phyloP scores from a whole-genome alignment of 2,797 vertebrate genomes.

The Oceanodroma leucorhoa region DNA sequence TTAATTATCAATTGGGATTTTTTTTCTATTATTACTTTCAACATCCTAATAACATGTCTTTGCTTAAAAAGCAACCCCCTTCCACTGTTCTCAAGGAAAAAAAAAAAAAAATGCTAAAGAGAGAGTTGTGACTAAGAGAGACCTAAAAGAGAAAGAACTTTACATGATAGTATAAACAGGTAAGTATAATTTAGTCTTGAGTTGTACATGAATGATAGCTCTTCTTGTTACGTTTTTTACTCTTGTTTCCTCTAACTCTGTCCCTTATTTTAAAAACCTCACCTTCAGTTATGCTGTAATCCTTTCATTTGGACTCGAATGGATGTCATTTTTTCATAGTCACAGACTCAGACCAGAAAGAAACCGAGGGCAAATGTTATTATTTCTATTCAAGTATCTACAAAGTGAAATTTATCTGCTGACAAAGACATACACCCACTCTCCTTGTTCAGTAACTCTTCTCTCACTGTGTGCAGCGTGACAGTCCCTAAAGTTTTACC shows the following conservation, averaged over 20 bases:
- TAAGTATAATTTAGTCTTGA: background rate
- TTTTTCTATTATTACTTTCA: background rate
- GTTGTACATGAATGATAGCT: background rate
- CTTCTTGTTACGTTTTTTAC: background rate
- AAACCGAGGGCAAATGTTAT: background rate
- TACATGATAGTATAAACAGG: background rate
- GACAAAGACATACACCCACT: background rate
- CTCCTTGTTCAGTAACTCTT: background rate
- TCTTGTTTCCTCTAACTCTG: accelerated
- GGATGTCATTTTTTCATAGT: background rate
- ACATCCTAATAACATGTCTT: accelerated
- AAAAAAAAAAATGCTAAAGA: background rate
- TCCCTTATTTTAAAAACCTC: background rate
- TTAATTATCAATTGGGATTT: background rate
- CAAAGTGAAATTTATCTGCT: background rate
- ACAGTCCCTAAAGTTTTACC: conserved; percentile 20
- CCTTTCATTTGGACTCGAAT: background rate
- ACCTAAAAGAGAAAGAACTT: background rate
- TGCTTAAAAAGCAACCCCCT: background rate
- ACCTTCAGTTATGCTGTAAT: background rate
- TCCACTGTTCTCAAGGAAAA: background rate
- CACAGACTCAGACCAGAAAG: background rate
- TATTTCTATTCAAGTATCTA: background rate
- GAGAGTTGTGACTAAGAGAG: background rate
- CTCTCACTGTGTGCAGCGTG: background rate